Evolutionary conservation across 2,888 invertebrate genomes (phyloP).

Genomic region (Herminia tarsipennalis): DNA sequence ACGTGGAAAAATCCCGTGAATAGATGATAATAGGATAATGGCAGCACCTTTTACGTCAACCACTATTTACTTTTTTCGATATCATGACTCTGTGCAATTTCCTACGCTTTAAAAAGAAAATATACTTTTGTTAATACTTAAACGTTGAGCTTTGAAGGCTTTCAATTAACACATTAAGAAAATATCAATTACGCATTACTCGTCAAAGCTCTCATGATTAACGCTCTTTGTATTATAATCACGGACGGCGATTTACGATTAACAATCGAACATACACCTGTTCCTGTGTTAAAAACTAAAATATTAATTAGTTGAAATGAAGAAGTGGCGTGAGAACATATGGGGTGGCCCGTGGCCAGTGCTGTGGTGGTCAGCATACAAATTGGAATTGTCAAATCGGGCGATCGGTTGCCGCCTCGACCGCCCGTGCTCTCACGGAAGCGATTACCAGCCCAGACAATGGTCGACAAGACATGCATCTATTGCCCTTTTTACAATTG

Average conservation of each 20-base stretch:
- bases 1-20: conserved; percentile 47
- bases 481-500: conserved; percentile 77
- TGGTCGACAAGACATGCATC: conserved; percentile 81
- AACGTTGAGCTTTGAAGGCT: not conserved
- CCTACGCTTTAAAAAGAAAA: conserved; percentile 4
- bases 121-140: not conserved
- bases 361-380: conserved; percentile 67
- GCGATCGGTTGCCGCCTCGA: conserved; percentile 54
- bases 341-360: conserved; percentile 78
- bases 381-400: conserved; percentile 71
- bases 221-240: conserved; percentile 59
- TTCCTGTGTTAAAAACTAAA: conserved; percentile 68
- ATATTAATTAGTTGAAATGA: conserved; percentile 78
- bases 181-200: conserved; percentile 27
- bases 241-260: conserved; percentile 56
- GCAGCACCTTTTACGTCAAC: conserved; percentile 51
- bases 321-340: conserved; percentile 76
- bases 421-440: conserved; percentile 78
- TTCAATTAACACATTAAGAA: conserved; percentile 17
- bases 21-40: conserved; percentile 57
- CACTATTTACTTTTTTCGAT: conserved; percentile 36
- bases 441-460: conserved; percentile 80
- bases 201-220: conserved; percentile 28
- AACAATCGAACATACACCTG: conserved; percentile 65
- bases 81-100: conserved; percentile 4